Conservation (phyloP, 2,113 vertebrate genomes). For the Microcebus jonahi region DNA sequence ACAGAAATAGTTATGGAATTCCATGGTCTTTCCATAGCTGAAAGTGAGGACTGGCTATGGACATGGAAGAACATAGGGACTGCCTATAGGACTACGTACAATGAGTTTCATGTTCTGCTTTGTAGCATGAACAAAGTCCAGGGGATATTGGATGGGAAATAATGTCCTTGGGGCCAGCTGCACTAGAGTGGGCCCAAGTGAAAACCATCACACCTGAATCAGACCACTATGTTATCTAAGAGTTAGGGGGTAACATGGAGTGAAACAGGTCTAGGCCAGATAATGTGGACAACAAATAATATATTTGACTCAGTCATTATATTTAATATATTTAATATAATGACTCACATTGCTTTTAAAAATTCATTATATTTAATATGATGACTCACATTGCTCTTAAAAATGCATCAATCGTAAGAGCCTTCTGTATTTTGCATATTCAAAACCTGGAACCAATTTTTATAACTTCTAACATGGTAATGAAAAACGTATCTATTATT, state of each 20-base stretch:
- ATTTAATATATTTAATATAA: conserved; percentile 3
- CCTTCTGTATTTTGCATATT: conserved; percentile 24
- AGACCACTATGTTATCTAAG: neutral
- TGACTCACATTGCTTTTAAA: neutral
- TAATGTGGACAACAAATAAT: neutral
- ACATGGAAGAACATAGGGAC: neutral
- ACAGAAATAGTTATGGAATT: neutral
- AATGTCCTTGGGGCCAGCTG: neutral
- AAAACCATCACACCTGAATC: neutral
- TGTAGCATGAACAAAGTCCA: neutral
- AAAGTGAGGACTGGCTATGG: neutral
- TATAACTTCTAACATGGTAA: conserved; percentile 18
- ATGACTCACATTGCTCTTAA: neutral
- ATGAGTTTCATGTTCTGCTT: neutral
- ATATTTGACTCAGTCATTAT: neutral
- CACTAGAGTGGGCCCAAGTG: neutral
- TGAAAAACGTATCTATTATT: conserved; percentile 21
- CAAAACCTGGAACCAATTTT: conserved; percentile 23
- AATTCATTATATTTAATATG: neutral
- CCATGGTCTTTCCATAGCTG: neutral
- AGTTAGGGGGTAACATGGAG: neutral
- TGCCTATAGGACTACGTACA: neutral
- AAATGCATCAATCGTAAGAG: neutral
- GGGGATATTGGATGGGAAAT: neutral
- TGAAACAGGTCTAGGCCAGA: neutral